Conservation (phyloP, 2,888 invertebrate species). For the Hyppa rectilinea region DNA sequence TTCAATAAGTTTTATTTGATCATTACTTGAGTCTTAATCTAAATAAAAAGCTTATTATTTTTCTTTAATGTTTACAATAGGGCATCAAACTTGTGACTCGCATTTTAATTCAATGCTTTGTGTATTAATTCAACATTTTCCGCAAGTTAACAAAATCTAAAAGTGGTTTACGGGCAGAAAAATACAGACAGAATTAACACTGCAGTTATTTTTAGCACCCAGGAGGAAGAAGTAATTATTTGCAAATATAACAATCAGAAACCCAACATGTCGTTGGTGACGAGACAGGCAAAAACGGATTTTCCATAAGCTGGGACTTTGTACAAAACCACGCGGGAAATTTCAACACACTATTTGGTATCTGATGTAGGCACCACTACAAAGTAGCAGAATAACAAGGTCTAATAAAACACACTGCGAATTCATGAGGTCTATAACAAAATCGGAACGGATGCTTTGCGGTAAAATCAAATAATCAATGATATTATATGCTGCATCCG, state of each 20-base stretch:
- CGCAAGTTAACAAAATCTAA: background rate
- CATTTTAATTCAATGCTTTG: constrained; percentile 6
- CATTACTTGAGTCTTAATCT: background rate
- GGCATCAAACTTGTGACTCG: background rate
- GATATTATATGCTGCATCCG: constrained; percentile 40
- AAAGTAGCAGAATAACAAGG: background rate
- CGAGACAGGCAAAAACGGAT: constrained; percentile 16
- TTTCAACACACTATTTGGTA: background rate
- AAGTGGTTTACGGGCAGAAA: background rate
- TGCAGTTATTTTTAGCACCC: background rate
- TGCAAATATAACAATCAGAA: constrained; percentile 4
- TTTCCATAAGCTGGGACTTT: constrained; percentile 28
- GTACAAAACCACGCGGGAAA: constrained; percentile 6
- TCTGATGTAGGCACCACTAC: background rate
- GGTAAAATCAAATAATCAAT: constrained; percentile 39
- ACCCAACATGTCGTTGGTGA: background rate
- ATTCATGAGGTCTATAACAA: constrained; percentile 39
- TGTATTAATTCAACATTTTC: background rate
- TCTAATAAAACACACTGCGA: constrained; percentile 5
- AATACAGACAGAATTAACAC: background rate
- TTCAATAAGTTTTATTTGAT: constrained; percentile 24
- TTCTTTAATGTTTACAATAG: background rate
- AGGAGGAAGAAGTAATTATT: background rate
- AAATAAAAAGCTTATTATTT: background rate
- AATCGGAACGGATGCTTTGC: constrained; percentile 40